Evolutionary conservation across 2,113 vertebrate species (phyloP), one percentile per base, ranked within the genome.

Genomic region (Pantherophis guttatus): DNA sequence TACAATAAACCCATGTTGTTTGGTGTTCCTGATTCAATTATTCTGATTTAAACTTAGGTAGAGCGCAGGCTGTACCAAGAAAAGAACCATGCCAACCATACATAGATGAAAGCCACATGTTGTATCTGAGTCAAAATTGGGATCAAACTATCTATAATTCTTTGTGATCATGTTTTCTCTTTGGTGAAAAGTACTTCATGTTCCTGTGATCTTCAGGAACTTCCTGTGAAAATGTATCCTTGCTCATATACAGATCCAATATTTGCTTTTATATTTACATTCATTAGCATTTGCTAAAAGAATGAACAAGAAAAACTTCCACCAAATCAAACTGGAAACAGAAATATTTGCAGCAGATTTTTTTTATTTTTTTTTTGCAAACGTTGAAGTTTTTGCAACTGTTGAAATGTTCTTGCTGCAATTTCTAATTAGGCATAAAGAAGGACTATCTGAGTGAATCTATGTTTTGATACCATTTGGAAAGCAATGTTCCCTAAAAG

Each of bases 21-120:
- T 90, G 5, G 59, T 95, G 94, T 93, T 92, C 33, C 52, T 54
- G 3, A 1, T 94, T 94, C 93, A 70, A 52, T 94, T 95, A 91
- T 33, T 26, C 0, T 90, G 19, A 86, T 48, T 94, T 89, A 59
- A 91, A 89, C 21, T 7, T 48, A 1, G 17, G 21, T 1, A 9
- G 33, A 55, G 33, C 52, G 29, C 86, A 58, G 75, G 15, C 54
- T 75, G 55, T 44, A 65, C 26, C 21, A 53, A 6, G 52, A 19
- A 48, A 93, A 90, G 15, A 88, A 70, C 21, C 93, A 62, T 90
- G 92, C 15, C 19, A 92, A 92, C 3, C 58, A 12, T 39, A 6
- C 19, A 7, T 33, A 59, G 15, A 10, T 86, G 12, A 52, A 59
- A 59, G 85, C 39, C 58, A 7, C n/a, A 65, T 3, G 17, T 15